These are phyloP conservation scores for Drosophila fulvimacula DNA, from an alignment of 2,888 invertebrate genomes.

Conservation along the genomic window DNA sequence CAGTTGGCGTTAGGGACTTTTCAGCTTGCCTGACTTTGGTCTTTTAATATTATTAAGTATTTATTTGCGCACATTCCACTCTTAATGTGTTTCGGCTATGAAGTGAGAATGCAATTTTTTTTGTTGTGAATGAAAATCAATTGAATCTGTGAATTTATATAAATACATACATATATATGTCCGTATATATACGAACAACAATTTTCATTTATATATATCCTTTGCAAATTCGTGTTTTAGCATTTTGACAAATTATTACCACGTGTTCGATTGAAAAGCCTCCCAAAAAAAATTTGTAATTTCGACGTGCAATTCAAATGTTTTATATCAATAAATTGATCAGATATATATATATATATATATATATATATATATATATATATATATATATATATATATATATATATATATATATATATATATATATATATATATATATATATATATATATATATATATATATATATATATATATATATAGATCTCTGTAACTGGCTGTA, in stretches of 20 bases:
- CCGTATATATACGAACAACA: not conserved
- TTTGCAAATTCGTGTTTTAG: constrained; percentile 8
- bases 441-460: too few species aligned
- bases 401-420: not conserved
- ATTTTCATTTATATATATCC: constrained; percentile 10
- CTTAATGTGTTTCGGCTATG: constrained; percentile 47
- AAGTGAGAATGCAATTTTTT: constrained; percentile 55
- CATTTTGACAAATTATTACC: constrained; percentile 30
- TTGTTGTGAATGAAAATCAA: constrained; percentile 28
- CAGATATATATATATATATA: not conserved
- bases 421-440: not conserved
- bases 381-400: not conserved
- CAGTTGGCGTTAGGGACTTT: constrained; percentile 44
- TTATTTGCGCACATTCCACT: constrained; percentile 67
- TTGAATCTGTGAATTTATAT: not conserved
- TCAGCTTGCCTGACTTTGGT: constrained; percentile 33
- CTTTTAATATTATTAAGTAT: constrained; percentile 64
- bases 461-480: not conserved
- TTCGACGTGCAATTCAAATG: constrained; percentile 44
- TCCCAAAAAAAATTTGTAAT: constrained; percentile 32
- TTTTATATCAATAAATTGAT: constrained; percentile 62
- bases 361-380: not conserved
- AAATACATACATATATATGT: not conserved
- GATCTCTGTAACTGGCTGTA: constrained; percentile 10
- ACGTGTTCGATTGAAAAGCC: constrained; percentile 24